Conservation (phyloP, 1,140 invertebrate genomes). For the Frieseomelitta varia region DNA sequence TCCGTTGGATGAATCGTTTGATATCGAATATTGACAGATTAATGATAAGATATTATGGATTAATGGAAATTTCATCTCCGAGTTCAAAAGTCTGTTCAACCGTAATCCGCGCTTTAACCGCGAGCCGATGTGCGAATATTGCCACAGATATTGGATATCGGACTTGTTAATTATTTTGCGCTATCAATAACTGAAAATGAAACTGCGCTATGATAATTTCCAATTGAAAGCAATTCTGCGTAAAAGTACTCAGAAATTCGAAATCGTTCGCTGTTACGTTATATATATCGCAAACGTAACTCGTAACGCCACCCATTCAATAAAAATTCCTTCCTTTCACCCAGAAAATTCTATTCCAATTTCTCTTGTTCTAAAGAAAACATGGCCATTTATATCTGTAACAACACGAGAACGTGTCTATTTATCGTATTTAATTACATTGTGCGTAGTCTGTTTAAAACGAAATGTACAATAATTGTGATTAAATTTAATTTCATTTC, state of each 20-base stretch:
- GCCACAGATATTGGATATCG: slow-evolving; percentile 1
- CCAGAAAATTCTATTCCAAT: neutral
- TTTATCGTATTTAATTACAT: too few relatives aligned
- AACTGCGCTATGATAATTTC: neutral
- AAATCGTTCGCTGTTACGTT: neutral
- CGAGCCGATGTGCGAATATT: neutral
- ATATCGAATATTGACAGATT: neutral
- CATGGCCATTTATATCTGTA: too few relatives aligned
- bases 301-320: too few relatives aligned
- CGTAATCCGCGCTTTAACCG: neutral
- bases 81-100: neutral
- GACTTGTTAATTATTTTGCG: neutral
- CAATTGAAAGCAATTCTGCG: neutral
- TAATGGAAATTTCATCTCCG: neutral
- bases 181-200: neutral
- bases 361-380: too few relatives aligned
- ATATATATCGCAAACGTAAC: neutral
- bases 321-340: neutral
- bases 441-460: too few relatives aligned
- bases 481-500: too few relatives aligned
- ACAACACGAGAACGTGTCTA: too few relatives aligned
- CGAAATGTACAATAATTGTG: too few relatives aligned
- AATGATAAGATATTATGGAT: neutral
- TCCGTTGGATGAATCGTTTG: neutral
- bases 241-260: neutral